phyloP scores from a whole-genome alignment of 1,140 invertebrate genomes.

The Oncopeltus fasciatus region DNA sequence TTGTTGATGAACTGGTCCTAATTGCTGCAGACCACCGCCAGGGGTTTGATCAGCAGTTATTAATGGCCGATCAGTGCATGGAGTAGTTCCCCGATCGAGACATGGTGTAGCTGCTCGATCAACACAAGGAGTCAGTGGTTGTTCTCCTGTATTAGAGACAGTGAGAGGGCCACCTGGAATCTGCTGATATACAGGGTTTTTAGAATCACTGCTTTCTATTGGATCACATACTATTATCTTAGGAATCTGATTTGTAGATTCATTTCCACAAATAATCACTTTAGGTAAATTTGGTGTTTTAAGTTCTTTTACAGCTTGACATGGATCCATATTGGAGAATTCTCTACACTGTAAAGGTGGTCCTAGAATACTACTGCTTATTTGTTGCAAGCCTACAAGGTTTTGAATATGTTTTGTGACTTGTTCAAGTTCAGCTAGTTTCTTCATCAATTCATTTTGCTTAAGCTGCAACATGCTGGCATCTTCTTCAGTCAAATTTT shows the following conservation, averaged over 20 bases:
- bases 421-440: constrained; percentile 29
- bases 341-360: constrained; percentile 3
- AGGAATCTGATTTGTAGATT: constrained; percentile 19
- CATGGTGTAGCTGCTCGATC: neutral
- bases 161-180: neutral
- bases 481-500: constrained; percentile 29
- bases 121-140: too few species aligned
- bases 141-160: too few species aligned
- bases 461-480: constrained; percentile 25
- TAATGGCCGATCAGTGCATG: neutral
- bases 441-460: constrained; percentile 26
- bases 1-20: too few species aligned
- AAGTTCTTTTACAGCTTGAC: neutral
- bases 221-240: constrained; percentile 21
- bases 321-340: neutral
- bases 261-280: constrained; percentile 23
- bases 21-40: too few species aligned
- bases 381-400: constrained; percentile 27
- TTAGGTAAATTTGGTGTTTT: constrained; percentile 2
- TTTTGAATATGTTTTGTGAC: constrained; percentile 29
- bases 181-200: constrained; percentile 8
- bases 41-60: neutral
- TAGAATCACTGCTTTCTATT: constrained; percentile 1
- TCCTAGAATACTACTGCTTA: constrained; percentile 15
- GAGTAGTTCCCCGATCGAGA: neutral